These are phyloP conservation scores for Spermophilus dauricus DNA, from an alignment of 2,113 vertebrate species.

Conservation along the genomic window DNA sequence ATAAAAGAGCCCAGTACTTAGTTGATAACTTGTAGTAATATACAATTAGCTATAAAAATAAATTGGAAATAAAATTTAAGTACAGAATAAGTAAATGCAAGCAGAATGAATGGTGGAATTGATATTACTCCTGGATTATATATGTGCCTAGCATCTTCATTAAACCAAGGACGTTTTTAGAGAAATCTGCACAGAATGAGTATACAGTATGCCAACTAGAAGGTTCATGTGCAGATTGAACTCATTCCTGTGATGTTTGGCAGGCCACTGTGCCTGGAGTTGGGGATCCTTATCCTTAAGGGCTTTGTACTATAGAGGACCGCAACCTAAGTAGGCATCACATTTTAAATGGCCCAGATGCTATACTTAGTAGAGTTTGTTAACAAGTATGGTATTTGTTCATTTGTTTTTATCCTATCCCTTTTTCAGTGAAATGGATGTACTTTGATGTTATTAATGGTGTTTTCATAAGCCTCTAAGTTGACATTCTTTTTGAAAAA, in stretches of 20 bases:
- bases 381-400: background rate
- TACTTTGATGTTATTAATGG: conserved; percentile 36
- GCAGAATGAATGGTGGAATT: background rate
- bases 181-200: background rate
- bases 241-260: background rate
- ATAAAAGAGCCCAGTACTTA: background rate
- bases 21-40: conserved; percentile 17
- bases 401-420: conserved; percentile 22
- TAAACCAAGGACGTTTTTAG: background rate
- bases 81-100: conserved; percentile 19
- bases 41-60: conserved; percentile 31
- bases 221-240: background rate
- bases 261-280: too few relatives aligned
- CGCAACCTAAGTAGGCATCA: background rate
- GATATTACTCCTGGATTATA: background rate
- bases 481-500: background rate
- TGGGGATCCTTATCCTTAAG: background rate
- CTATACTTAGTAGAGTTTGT: background rate
- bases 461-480: conserved; percentile 45
- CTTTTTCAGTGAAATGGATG: conserved; percentile 28
- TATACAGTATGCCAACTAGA: background rate
- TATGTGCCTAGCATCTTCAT: background rate
- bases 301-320: background rate
- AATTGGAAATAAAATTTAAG: conserved; percentile 18
- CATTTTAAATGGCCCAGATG: background rate